Conservation (phyloP, 2,888 invertebrate species). For the Celastrina argiolus region DNA sequence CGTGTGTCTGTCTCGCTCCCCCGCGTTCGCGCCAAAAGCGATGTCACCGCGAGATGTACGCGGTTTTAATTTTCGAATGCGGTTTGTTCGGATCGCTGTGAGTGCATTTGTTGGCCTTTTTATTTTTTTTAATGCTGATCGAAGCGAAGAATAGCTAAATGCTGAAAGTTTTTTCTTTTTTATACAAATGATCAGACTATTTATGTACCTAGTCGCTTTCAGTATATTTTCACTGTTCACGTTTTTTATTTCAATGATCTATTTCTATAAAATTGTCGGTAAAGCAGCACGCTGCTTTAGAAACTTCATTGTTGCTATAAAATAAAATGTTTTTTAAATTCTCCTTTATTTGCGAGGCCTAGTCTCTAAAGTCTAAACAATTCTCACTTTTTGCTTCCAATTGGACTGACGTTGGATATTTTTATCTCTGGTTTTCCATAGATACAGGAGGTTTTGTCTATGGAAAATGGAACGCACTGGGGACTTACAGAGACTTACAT, state of each 20-base stretch:
- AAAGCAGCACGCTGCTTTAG: neutral
- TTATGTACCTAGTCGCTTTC: conserved; percentile 21
- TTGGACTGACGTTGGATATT: conserved; percentile 11
- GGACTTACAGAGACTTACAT: neutral
- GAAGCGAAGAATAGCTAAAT: conserved; percentile 40
- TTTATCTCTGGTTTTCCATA: neutral
- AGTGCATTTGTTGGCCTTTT: conserved; percentile 43
- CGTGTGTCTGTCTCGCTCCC: conserved; percentile 49
- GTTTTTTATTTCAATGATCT: conserved; percentile 19
- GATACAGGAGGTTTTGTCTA: neutral
- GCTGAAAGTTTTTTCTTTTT: conserved; percentile 29
- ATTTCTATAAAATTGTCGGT: conserved; percentile 8
- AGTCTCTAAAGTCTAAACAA: conserved; percentile 9
- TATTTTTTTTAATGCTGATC: conserved; percentile 44
- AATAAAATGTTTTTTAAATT: conserved; percentile 14
- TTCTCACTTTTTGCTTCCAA: conserved; percentile 2
- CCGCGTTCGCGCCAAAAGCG: conserved; percentile 56
- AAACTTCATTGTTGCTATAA: neutral
- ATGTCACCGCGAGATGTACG: conserved; percentile 55
- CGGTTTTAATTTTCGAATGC: conserved; percentile 73
- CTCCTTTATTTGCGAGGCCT: neutral
- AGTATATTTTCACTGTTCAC: conserved; percentile 23
- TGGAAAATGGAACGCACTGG: neutral
- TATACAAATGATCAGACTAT: conserved; percentile 25
- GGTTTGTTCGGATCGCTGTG: conserved; percentile 62